These are phyloP conservation scores for Meghimatium bilineatum DNA, from an alignment of 2,888 invertebrate genomes.

Conservation along the genomic window DNA sequence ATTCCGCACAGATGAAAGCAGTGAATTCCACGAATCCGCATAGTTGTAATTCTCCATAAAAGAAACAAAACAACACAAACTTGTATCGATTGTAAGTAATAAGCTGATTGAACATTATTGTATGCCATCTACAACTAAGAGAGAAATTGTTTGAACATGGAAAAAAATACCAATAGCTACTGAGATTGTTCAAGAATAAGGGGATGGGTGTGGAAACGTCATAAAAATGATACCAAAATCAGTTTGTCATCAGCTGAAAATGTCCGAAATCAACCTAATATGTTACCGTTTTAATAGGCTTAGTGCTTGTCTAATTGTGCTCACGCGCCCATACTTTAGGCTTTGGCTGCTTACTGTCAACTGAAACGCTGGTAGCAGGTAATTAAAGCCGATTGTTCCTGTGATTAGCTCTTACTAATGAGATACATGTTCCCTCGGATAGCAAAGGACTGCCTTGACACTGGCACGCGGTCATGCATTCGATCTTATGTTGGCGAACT, in stretches of 20 bases:
- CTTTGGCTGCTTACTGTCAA: slow-evolving; percentile 40
- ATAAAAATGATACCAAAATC: slow-evolving; percentile 8
- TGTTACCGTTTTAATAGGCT: slow-evolving; percentile 42
- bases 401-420: slow-evolving; percentile 32
- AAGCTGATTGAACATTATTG: no score
- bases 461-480: slow-evolving; percentile 30
- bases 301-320: slow-evolving; percentile 35
- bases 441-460: slow-evolving; percentile 27
- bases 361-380: slow-evolving; percentile 26
- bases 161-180: not conserved
- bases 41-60: no score
- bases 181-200: not conserved
- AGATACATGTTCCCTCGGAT: slow-evolving; percentile 32
- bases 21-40: no score
- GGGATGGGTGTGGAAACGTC: not conserved
- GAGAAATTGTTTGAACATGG: no score
- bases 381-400: slow-evolving; percentile 45
- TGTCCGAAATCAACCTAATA: slow-evolving; percentile 32
- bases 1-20: no score
- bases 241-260: slow-evolving; percentile 35
- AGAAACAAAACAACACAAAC: no score
- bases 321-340: slow-evolving; percentile 36
- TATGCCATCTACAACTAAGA: no score
- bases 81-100: no score
- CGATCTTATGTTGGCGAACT: slow-evolving; percentile 4